Base-by-base conservation (phyloP, 2,888 invertebrate species). In the Brassicogethes aeneus region DNA sequence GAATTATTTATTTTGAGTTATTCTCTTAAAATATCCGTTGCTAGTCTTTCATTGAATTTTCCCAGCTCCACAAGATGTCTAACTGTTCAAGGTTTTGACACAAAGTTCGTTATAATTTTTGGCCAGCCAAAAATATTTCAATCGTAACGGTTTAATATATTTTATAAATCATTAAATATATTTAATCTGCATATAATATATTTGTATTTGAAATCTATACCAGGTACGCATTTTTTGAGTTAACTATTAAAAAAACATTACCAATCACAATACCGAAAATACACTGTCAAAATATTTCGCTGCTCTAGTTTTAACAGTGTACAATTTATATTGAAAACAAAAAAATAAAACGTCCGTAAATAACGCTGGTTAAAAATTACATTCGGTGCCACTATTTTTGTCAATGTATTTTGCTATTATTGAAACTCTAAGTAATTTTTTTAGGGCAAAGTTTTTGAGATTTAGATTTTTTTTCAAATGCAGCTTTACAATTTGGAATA, bases 171-270 rank as follows among this genome's bases (percentile, higher is more conserved):
- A 23, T 23, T 23, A 7, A 7, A 23, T 23, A 23, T 23, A 23
- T 23, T 23, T 23, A 5, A 7, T 23, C 23, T 23, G 23, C 10
- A 23, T 23, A 23, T 23, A 23, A 23, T 23, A 23, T 23, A 23
- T 23, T 23, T 23, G 5, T 10, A 23, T 23, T 10, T 23, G 23
- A 23, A 23, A 7, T 23, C 23, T 51, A 30, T 31, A 32, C 46
- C 59, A 60, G 59, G 59, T 60, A 60, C 59, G 48, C 47, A 55
- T 49, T 59, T 59, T 49, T 48, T 41, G 36, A 51, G 36, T 16
- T 36, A 31, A 38, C 38, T 10, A 23, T 5, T 7, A 23, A 23
- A 23, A 23, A 10, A 23, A 23, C 37, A 50, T 50, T 50, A 50
- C 47, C 50, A 50, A 50, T 46, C 50, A 47, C 42, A 50, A 10